Base-by-base conservation (phyloP, 2,797 vertebrate genomes). In the Pelobates cultripes region DNA sequence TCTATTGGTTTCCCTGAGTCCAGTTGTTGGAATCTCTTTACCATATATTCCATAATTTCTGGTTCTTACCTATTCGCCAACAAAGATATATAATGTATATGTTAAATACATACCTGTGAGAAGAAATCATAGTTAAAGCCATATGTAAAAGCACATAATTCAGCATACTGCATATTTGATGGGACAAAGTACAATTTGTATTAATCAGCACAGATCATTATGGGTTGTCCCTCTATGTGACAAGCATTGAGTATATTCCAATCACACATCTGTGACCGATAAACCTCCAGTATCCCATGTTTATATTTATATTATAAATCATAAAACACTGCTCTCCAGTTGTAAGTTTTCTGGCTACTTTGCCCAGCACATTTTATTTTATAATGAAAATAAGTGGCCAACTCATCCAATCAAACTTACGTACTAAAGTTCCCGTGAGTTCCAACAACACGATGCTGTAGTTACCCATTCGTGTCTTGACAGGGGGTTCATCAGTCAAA, bases 381-480 rank as follows among this genome's bases (percentile, higher is more conserved):
- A 79, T 64, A 69, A 79, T 79, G 70, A 61, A 83, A 78, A 78
- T 74, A 74, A 75, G 82, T 75, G 61, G 70, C 79, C 45, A 42
- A 45, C 53, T 70, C 45, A 70, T n/a, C 9, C 40, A 45, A 17
- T 14, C 53, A 82, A 75, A 47, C 55, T 53, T 76, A 43, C 40
- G 6, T 44, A 47, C 74, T 70, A 64, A 40, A 10, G 28, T n/a
- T 14, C 82, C 40, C 77, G 10, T 70, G 71, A 66, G 61, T 13
- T 75, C 70, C 64, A 43, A 43, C 64, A 84, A 64, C 67, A 64
- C 75, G 45, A 79, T 79, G 71, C 63, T 79, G 55, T 55, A 61
- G 69, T 84, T 76, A 57, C 60, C 77, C 12, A 63, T 80, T 57
- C 77, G 45, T 51, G 45, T 76, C 82, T 75, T 71, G 57, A 79